Evolutionary conservation across 1,140 invertebrate genomes (phyloP).

Genomic region (Drosophila eugracilis): DNA sequence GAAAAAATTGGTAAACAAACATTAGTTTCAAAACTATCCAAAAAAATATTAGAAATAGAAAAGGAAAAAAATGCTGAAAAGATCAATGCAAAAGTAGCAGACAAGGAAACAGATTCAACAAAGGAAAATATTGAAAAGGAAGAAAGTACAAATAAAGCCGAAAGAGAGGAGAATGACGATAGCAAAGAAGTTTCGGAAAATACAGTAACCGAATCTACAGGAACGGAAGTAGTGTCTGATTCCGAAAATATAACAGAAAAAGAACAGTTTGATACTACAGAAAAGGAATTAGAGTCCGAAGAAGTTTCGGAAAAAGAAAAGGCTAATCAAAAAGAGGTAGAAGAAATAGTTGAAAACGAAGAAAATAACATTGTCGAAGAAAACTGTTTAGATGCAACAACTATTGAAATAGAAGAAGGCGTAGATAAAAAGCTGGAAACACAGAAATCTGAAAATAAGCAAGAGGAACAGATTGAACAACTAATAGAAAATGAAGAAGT

Average conservation of each 20-base stretch:
- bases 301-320: too few species aligned
- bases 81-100: not conserved
- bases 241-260: not conserved
- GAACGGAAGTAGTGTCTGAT: not conserved
- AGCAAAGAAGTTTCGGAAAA: not conserved
- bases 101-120: not conserved
- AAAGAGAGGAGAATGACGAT: not conserved
- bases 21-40: not conserved
- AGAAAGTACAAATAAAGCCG: not conserved
- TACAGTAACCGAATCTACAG: not conserved
- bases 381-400: not conserved
- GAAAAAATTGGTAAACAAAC: not conserved
- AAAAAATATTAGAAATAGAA: not conserved
- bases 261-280: not conserved
- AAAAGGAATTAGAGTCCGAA: not conserved
- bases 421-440: not conserved
- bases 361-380: not conserved
- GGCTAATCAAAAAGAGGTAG: not conserved
- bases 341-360: too few species aligned
- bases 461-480: not conserved
- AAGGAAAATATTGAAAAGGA: not conserved
- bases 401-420: not conserved
- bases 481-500: not conserved
- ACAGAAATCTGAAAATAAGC: too few species aligned
- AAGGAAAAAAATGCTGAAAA: not conserved